Percentiles rank a stretch among this genome's conserved stretches.
Evolutionary conservation across 1,140 invertebrate species (phyloP).

Genomic region (Papilio glaucus): DNA sequence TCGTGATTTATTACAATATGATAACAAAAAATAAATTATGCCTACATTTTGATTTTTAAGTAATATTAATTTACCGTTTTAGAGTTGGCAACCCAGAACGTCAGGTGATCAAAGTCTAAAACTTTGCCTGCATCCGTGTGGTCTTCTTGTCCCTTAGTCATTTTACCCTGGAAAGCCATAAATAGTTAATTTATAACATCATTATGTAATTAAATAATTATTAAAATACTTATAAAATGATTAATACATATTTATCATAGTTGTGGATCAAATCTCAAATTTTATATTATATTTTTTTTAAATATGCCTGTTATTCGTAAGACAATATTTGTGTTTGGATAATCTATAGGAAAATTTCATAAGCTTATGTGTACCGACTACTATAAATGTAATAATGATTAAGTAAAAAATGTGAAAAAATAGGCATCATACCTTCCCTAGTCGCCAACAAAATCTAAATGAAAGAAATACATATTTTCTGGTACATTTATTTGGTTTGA

Average conservation of each 20-base stretch:
- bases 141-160: slow-evolving; percentile 51
- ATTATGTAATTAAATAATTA: background rate
- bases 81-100: slow-evolving; percentile 73
- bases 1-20: too few species aligned
- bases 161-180: slow-evolving; percentile 48
- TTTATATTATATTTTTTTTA: too few species aligned
- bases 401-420: background rate
- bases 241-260: too few species aligned
- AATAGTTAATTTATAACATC: background rate
- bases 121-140: slow-evolving; percentile 51
- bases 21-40: background rate
- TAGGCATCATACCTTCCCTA: background rate
- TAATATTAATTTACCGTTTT: slow-evolving; percentile 77
- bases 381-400: background rate
- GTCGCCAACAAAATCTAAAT: background rate
- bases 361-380: background rate
- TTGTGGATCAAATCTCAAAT: too few species aligned
- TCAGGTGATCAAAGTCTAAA: slow-evolving; percentile 69
- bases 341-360: too few species aligned
- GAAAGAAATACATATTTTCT: background rate
- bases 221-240: too few species aligned
- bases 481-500: background rate
- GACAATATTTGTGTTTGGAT: too few species aligned
- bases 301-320: too few species aligned
- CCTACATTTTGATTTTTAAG: too few species aligned